Evolutionary conservation across 2,888 invertebrate genomes (phyloP).

Genomic region (Drosophila leonis): DNA sequence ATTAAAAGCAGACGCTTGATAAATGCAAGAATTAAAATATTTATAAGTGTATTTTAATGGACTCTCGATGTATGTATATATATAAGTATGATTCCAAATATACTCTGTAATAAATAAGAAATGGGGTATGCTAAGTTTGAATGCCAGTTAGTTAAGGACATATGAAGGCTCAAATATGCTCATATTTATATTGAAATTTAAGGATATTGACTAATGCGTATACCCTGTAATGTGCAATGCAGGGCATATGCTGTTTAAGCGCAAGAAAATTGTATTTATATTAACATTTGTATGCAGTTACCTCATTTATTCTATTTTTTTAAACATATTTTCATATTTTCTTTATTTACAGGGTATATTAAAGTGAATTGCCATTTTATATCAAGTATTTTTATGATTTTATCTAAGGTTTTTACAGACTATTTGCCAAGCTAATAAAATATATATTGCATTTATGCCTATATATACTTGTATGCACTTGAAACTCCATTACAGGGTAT

Average conservation of each 20-base stretch:
- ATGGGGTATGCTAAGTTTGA: background rate
- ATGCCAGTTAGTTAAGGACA: background rate
- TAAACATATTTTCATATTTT: background rate
- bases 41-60: constrained; percentile 3
- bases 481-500: constrained; percentile 26
- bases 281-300: background rate
- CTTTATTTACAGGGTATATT: background rate
- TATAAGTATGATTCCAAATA: background rate
- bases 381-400: background rate
- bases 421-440: background rate
- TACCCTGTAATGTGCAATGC: background rate
- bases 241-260: background rate
- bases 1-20: background rate
- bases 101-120: background rate
- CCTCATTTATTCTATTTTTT: background rate
- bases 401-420: background rate
- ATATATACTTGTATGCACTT: background rate
- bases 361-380: background rate
- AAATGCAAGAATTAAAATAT: background rate
- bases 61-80: background rate
- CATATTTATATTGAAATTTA: no score
- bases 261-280: background rate
- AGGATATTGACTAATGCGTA: background rate
- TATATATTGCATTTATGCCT: background rate
- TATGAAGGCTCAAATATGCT: background rate